Base-by-base conservation (phyloP, 2,888 invertebrate species). In the Ochropleura plecta region DNA sequence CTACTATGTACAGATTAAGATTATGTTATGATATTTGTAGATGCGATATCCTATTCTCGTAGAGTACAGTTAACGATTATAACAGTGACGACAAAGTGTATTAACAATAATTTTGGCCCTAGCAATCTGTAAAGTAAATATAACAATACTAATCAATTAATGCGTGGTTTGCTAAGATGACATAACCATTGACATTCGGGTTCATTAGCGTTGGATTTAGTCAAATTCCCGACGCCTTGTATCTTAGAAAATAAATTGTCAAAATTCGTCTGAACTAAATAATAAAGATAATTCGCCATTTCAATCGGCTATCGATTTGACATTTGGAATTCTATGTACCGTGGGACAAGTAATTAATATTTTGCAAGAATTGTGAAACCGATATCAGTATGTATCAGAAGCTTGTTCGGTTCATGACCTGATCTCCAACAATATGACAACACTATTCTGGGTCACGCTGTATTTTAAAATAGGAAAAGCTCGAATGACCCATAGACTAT, bases 91-190 rank as follows among this genome's bases (percentile, higher is more conserved):
- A 64, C 40, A 53, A 59, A 44, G 3, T 16, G 14, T 65, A 66
- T 44, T 66, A 48, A 60, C 55, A 20, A 62, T 65, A 16, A 59
- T 59, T 62, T 18, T 57, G 51, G 18, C 40, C 40, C 20, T 44
- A 46, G 64, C 70, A 79, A 73, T 83, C 14, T 49, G 68, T 62
- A 40, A 55, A 18, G 75, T 71, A 70, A 84, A 66, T 49, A 59
- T 14, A 60, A 53, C 66, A 49, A 69, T 20, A 42, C 3, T 51
- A 48, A 42, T 53, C 49, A 44, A 72, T 83, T 70, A 73, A 70
- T 73, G 42, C 44, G 57, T 14, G 57, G 42, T 65, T 20, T 44
- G 20, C 48, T 42, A 42, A 59, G 12, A 81, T 84, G 71, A 84
- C 70, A 68, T 65, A 70, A 74, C 20, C 60, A 57, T 51, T 62